Evolutionary conservation across 2,797 vertebrate genomes (phyloP).

Genomic region (Paguma larvata): DNA sequence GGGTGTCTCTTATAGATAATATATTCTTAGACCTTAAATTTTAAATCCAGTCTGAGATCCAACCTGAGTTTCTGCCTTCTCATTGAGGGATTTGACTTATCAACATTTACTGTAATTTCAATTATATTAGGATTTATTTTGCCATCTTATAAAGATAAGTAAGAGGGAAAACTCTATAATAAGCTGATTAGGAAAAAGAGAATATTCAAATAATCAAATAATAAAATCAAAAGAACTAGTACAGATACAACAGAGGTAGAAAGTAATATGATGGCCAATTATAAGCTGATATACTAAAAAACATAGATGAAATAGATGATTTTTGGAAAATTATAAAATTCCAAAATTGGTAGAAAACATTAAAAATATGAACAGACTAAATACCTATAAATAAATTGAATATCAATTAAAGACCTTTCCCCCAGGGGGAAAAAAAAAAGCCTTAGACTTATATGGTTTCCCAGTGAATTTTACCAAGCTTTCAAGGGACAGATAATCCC

Average conservation of each 20-base stretch:
- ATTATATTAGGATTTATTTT: constrained; percentile 6
- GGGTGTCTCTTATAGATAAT: constrained; percentile 1
- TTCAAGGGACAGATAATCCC: neutral
- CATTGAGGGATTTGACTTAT: neutral
- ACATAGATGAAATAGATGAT: neutral
- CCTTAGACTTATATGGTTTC: neutral
- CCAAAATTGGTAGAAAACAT: constrained; percentile 38
- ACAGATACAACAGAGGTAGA: neutral
- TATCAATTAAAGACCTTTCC: constrained; percentile 5
- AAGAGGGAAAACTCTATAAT: constrained; percentile 29
- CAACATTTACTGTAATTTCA: neutral
- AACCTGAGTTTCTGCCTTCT: constrained; percentile 36
- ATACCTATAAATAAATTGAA: constrained; percentile 39
- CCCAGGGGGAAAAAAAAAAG: neutral
- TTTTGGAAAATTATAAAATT: constrained; percentile 49
- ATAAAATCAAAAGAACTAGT: constrained; percentile 39
- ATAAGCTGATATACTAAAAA: constrained; percentile 13
- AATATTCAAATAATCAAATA: neutral
- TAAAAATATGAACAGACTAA: neutral
- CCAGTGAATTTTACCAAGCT: constrained; percentile 1
- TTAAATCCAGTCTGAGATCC: neutral
- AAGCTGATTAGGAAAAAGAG: constrained; percentile 24
- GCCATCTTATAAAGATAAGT: neutral
- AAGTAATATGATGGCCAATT: neutral
- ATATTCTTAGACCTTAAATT: neutral